Base-by-base conservation (phyloP, 2,113 vertebrate genomes). In the Chlamydotis undulata region DNA sequence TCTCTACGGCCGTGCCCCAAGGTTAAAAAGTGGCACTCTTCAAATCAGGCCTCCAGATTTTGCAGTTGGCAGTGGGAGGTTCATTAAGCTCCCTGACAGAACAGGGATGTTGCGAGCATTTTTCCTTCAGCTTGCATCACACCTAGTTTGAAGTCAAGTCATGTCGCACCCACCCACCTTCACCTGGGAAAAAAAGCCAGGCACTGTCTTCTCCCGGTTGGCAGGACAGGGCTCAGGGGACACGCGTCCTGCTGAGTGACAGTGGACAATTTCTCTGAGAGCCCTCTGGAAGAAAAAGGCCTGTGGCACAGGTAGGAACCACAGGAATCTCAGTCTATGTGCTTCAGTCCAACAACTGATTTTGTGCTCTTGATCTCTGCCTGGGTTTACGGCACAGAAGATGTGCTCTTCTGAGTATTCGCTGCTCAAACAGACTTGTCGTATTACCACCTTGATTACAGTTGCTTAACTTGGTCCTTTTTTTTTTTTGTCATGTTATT, bases 121-220 rank as follows among this genome's bases (percentile, higher is more conserved):
- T 68, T 78, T 37, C 70, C 61, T 61, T 21, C 28, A 55, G 41
- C 29, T 45, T 31, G 19, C 22, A 67, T 35, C 4, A 7, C 50
- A 24, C 17, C 24, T 57, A 21, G 9, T 67, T 43, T 24, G 47
- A 87, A 86, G 37, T 35, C 26, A 33, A 45, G 61, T 15, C 7
- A 9, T 12, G 29, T 11, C 9, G 3, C 29, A 21, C 31, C 39
- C 26, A 19, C 31, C 21, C 68, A 70, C 37, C n/a, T 50, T 57
- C 89, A 83, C 52, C 56, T 15, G 65, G 22, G 55, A 47, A 41
- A 41, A 74, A 78, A 37, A 24, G 37, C 22, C 52, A 50, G 50
- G 43, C 16, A 9, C 17, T 19, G 0, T 45, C 41, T 64, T 52
- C 61, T 43, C 31, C 47, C 0, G 0, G 29, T 61, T 10, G 2